A percentile compares a stretch with the other conserved stretches of the same genome.
Evolutionary conservation across 2,113 vertebrate genomes (phyloP).

Genomic region (Urocitellus parryii): DNA sequence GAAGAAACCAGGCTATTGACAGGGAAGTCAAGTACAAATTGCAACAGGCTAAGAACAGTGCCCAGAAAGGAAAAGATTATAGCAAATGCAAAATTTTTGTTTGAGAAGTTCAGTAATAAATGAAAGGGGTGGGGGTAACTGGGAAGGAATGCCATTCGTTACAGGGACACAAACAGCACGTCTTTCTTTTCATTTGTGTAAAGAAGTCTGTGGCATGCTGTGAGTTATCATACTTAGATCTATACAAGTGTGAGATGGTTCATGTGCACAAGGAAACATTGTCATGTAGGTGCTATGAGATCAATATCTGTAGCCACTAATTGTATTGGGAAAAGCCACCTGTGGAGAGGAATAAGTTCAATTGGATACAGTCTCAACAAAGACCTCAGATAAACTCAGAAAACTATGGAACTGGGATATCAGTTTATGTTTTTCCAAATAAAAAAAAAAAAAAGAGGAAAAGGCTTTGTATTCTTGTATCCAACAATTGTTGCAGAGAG

Average conservation of each 20-base stretch:
- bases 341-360: not conserved
- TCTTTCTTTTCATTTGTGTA: not conserved
- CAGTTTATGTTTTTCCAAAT: not conserved
- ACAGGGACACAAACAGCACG: not conserved
- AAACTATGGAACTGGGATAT: not conserved
- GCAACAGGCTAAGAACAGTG: not conserved
- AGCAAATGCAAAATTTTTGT: not conserved
- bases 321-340: not conserved
- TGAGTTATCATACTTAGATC: not conserved
- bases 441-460: not conserved
- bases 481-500: no score
- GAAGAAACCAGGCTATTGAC: not conserved
- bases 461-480: not conserved
- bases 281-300: not conserved
- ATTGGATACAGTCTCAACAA: not conserved
- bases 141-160: not conserved
- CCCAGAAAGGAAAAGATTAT: not conserved
- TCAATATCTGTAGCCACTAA: not conserved
- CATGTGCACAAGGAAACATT: not conserved
- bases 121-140: not conserved
- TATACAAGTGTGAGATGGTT: not conserved
- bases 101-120: not conserved
- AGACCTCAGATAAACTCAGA: not conserved
- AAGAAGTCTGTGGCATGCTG: not conserved
- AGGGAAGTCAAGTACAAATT: not conserved